Conservation (phyloP, 2,797 vertebrate genomes). For the Pelobates cultripes region DNA sequence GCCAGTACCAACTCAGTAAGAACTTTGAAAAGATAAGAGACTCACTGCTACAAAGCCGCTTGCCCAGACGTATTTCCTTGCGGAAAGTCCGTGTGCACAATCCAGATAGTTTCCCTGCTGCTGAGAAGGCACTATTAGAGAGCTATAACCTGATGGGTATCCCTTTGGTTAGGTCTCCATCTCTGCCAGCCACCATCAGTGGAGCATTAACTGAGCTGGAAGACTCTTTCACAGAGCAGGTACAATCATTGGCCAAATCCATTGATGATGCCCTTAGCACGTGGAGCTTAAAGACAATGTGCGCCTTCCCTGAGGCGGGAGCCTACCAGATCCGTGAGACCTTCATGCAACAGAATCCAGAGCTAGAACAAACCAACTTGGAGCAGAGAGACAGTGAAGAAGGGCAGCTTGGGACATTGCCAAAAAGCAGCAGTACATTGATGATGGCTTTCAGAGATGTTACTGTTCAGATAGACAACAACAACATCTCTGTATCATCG, state of each 20-base stretch:
- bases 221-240: constrained; percentile 96
- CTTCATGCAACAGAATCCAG: constrained; percentile 75
- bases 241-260: constrained; percentile 94
- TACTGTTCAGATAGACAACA: constrained; percentile 96
- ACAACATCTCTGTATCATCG: constrained; percentile 94
- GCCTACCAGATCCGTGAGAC: constrained; percentile 91
- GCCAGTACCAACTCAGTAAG: constrained; percentile 98
- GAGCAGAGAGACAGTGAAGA: constrained; percentile 78
- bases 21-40: constrained; percentile 99
- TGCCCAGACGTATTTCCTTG: constrained; percentile 93
- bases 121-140: constrained; percentile 91
- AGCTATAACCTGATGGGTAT: constrained; percentile 88
- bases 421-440: constrained; percentile 91
- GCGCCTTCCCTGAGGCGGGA: constrained; percentile 86
- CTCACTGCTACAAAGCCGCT: constrained; percentile 92
- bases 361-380: constrained; percentile 67
- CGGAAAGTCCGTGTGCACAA: constrained; percentile 88
- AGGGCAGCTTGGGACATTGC: constrained; percentile 74
- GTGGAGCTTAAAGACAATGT: constrained; percentile 96
- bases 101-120: constrained; percentile 83
- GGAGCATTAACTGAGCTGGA: constrained; percentile 93
- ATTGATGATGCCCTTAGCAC: constrained; percentile 96
- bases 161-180: constrained; percentile 87
- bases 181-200: constrained; percentile 85
- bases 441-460: constrained; percentile 98